These are phyloP conservation scores for Melipona bicolor DNA, from an alignment of 2,888 invertebrate species.

Conservation along the genomic window DNA sequence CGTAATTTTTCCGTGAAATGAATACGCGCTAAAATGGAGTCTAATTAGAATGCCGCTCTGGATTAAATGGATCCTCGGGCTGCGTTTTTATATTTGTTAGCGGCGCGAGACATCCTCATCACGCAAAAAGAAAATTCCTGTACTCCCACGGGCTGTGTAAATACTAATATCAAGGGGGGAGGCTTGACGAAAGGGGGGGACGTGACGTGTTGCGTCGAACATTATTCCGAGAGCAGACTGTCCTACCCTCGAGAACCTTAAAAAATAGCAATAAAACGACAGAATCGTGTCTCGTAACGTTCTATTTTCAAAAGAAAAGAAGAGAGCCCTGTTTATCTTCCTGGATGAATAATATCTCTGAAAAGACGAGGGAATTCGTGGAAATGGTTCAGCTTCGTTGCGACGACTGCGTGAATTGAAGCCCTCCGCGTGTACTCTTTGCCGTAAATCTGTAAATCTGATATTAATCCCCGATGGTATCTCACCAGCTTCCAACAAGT, in stretches of 20 bases:
- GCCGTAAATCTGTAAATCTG: background rate
- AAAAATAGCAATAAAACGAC: conserved; percentile 24
- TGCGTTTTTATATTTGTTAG: conserved; percentile 48
- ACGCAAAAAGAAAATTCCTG: conserved; percentile 55
- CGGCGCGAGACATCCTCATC: conserved; percentile 41
- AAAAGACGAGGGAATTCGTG: background rate
- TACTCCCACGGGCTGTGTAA: conserved; percentile 61
- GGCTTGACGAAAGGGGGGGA: conserved; percentile 18
- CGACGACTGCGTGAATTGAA: background rate
- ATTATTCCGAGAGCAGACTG: conserved; percentile 23
- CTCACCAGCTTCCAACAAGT: background rate
- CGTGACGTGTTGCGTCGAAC: conserved; percentile 45
- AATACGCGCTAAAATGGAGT: background rate
- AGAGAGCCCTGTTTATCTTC: conserved; percentile 64
- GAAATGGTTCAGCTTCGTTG: background rate
- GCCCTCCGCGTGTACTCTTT: background rate
- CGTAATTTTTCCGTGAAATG: background rate
- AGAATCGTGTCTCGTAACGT: conserved; percentile 21
- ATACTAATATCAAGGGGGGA: conserved; percentile 62
- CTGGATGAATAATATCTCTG: conserved; percentile 58
- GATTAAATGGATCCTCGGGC: background rate
- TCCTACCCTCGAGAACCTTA: background rate
- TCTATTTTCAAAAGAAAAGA: too few relatives aligned
- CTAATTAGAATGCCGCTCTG: background rate
- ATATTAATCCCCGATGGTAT: background rate